These are phyloP conservation scores for Drosophila eohydei DNA, from an alignment of 2,888 invertebrate genomes.

Conservation along the genomic window DNA sequence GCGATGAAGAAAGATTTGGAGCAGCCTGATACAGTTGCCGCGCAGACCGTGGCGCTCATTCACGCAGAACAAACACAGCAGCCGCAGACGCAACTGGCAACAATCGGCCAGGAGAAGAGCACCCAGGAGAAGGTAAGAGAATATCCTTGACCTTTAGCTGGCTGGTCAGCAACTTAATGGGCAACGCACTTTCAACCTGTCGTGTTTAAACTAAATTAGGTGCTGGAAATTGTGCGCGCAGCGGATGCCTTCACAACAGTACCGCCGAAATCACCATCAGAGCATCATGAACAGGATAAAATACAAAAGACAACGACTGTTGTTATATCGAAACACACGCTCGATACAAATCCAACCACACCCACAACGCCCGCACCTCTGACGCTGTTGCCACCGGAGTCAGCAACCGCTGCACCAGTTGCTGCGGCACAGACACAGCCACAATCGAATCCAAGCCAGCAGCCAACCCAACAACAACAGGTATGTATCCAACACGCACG, in stretches of 20 bases:
- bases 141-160: slow-evolving; percentile 32
- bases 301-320: slow-evolving; percentile 95
- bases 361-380: slow-evolving; percentile 74
- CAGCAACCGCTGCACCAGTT: slow-evolving; percentile 51
- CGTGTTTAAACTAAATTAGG: slow-evolving; percentile 85
- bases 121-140: slow-evolving; percentile 90
- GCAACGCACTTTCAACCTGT: slow-evolving; percentile 6
- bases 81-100: slow-evolving; percentile 83
- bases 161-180: slow-evolving; percentile 11
- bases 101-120: slow-evolving; percentile 89
- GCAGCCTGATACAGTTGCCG: slow-evolving; percentile 51
- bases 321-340: slow-evolving; percentile 96
- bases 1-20: slow-evolving; percentile 47
- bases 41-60: slow-evolving; percentile 73
- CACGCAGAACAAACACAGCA: slow-evolving; percentile 70
- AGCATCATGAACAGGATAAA: slow-evolving; percentile 86
- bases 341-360: slow-evolving; percentile 86
- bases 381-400: slow-evolving; percentile 33
- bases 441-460: slow-evolving; percentile 27
- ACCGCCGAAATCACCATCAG: slow-evolving; percentile 91
- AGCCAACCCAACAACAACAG: slow-evolving; percentile 62
- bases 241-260: slow-evolving; percentile 86
- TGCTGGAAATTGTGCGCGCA: slow-evolving; percentile 95
- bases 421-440: slow-evolving; percentile 52
- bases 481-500: slow-evolving; percentile 72